Evolutionary conservation across 2,888 invertebrate genomes (phyloP).

Genomic region (Cylloceria caligata): DNA sequence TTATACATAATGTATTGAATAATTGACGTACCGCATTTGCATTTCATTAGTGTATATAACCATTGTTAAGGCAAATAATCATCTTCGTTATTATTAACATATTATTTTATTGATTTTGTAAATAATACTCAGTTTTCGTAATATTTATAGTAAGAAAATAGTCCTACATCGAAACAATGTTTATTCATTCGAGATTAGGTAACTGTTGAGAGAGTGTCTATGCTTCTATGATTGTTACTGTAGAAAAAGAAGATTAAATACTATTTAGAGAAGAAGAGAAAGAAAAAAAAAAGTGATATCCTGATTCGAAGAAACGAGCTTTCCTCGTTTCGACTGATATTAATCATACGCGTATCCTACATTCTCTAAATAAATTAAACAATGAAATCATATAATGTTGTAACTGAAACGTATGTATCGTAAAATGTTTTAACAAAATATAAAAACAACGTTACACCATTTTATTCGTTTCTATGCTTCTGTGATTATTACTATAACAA

Average conservation of each 20-base stretch:
- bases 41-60: slow-evolving; percentile 59
- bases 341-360: slow-evolving; percentile 39
- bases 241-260: slow-evolving; percentile 34
- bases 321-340: slow-evolving; percentile 53
- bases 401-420: slow-evolving; percentile 45
- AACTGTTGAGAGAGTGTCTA: slow-evolving; percentile 32
- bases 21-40: slow-evolving; percentile 30
- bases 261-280: slow-evolving; percentile 31
- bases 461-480: slow-evolving; percentile 37
- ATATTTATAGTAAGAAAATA: slow-evolving; percentile 53
- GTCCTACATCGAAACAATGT: slow-evolving; percentile 29
- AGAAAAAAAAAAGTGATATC: slow-evolving; percentile 33
- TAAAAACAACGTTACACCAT: slow-evolving; percentile 41
- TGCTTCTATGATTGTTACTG: slow-evolving; percentile 41
- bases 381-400: slow-evolving; percentile 49
- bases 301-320: slow-evolving; percentile 37
- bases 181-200: slow-evolving; percentile 35
- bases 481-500: slow-evolving; percentile 47
- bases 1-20: slow-evolving; percentile 1
- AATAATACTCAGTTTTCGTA: slow-evolving; percentile 52
- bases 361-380: slow-evolving; percentile 35
- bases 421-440: slow-evolving; percentile 36
- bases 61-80: slow-evolving; percentile 53
- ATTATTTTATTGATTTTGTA: slow-evolving; percentile 54
- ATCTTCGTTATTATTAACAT: slow-evolving; percentile 47